Evolutionary conservation across 2,888 invertebrate genomes (phyloP).

Genomic region (Anthrax anthrax): DNA sequence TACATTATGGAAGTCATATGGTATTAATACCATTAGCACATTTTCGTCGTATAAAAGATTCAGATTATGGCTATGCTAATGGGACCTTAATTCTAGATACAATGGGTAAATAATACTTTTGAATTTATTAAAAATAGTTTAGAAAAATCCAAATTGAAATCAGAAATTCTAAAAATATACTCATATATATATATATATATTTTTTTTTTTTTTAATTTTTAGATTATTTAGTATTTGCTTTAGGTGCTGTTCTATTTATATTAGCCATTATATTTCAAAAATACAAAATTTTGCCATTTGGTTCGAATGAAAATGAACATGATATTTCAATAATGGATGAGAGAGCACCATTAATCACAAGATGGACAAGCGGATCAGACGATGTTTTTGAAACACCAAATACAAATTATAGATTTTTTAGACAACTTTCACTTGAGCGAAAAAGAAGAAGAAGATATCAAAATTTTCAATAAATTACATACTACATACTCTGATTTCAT

Average conservation of each 20-base stretch:
- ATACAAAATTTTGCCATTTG: background rate
- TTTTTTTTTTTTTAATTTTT: background rate
- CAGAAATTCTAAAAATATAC: too few relatives aligned
- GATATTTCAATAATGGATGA: background rate
- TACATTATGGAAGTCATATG: background rate
- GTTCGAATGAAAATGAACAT: background rate
- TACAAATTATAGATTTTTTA: constrained; percentile 13
- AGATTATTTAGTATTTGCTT: background rate
- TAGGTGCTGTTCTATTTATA: background rate
- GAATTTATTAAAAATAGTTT: too few relatives aligned
- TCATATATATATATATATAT: background rate
- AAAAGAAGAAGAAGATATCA: background rate
- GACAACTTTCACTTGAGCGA: background rate
- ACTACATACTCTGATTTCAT: too few relatives aligned
- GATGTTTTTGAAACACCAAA: constrained; percentile 9
- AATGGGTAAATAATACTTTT: background rate
- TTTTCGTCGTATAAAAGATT: background rate
- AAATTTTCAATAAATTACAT: too few relatives aligned
- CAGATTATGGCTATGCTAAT: background rate
- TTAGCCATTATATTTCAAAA: background rate
- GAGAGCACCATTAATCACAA: background rate
- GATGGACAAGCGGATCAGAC: constrained; percentile 6
- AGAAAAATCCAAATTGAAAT: too few relatives aligned
- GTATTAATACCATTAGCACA: background rate
- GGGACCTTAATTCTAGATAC: background rate